Percentiles rank a stretch among this genome's conserved stretches.
phyloP scores from a whole-genome alignment of 30 jellyfish, hydroid and myxozoan species.

The Hydractinia echinata region DNA sequence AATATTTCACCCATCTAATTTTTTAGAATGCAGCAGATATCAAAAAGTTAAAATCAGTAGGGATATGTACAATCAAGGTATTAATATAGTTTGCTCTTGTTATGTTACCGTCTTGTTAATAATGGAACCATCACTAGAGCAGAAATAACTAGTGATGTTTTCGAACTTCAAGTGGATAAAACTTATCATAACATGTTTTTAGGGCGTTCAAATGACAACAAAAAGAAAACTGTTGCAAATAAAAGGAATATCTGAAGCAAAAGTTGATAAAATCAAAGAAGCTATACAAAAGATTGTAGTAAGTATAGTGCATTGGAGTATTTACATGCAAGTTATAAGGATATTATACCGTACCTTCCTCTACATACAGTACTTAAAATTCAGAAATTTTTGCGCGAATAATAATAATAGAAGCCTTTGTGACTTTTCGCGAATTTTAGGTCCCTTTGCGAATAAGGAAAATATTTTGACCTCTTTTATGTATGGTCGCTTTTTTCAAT shows the following conservation, averaged over 20 bases:
- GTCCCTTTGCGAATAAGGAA: too few species aligned
- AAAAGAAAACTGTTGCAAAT: slow-evolving; percentile 58
- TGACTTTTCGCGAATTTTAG: too few species aligned
- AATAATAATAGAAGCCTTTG: too few species aligned
- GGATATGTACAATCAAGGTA: slow-evolving; percentile 97
- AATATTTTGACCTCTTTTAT: too few species aligned
- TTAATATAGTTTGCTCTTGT: neutral
- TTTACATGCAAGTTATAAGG: too few species aligned
- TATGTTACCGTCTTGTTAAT: neutral
- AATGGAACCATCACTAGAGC: neutral
- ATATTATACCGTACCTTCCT: too few species aligned
- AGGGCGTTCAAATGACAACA: slow-evolving; percentile 99
- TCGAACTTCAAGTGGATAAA: too few species aligned
- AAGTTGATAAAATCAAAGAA: slow-evolving; percentile 96
- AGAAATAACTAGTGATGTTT: neutral
- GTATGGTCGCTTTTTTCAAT: too few species aligned
- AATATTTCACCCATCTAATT: neutral
- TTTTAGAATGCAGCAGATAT: slow-evolving; percentile 90
- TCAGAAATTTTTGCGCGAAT: too few species aligned
- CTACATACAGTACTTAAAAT: too few species aligned
- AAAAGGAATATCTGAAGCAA: slow-evolving; percentile 96
- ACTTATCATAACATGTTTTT: neutral
- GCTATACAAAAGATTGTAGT: slow-evolving; percentile 77
- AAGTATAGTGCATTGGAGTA: slow-evolving; percentile 10
- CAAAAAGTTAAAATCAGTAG: slow-evolving; percentile 87